Percentiles rank a stretch among this genome's conserved stretches.
phyloP scores from a whole-genome alignment of 1,140 invertebrate genomes.

The Saccostrea echinata region DNA sequence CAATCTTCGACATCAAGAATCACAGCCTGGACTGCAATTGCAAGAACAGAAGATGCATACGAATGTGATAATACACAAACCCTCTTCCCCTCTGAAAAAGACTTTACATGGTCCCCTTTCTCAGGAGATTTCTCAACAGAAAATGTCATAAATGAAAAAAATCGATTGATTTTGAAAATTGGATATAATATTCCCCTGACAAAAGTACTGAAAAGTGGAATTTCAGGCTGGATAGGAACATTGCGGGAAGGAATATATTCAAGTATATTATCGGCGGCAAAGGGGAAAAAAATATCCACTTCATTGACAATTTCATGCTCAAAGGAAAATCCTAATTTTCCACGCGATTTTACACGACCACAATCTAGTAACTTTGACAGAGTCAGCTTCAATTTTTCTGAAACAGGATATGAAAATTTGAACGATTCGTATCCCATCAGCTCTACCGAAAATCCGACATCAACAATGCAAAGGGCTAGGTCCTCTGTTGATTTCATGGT shows the following conservation, averaged over 20 bases:
- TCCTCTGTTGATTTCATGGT: not conserved
- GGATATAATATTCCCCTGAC: slow-evolving; percentile 46
- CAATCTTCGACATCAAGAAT: slow-evolving; percentile 46
- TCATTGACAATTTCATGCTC: slow-evolving; percentile 41
- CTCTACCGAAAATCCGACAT: not conserved
- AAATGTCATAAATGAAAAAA: not conserved
- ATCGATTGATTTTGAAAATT: slow-evolving; percentile 34
- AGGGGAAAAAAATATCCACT: slow-evolving; percentile 49
- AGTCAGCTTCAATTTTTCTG: not conserved
- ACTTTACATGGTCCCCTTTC: not conserved
- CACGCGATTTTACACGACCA: not conserved
- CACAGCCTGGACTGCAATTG: slow-evolving; percentile 38
- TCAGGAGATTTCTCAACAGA: not conserved
- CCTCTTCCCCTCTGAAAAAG: slow-evolving; percentile 8
- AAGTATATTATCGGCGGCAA: not conserved
- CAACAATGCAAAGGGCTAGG: not conserved
- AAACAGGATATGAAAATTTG: not conserved
- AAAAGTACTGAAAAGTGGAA: slow-evolving; percentile 51
- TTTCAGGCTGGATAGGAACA: not conserved
- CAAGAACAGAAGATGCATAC: no score
- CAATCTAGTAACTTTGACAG: not conserved
- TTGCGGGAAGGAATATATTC: slow-evolving; percentile 46
- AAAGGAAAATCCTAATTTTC: slow-evolving; percentile 6
- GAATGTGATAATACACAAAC: slow-evolving; percentile 37
- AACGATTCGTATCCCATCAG: not conserved